Base-by-base conservation (phyloP, 2,888 invertebrate genomes). In the Germaria angustata region DNA sequence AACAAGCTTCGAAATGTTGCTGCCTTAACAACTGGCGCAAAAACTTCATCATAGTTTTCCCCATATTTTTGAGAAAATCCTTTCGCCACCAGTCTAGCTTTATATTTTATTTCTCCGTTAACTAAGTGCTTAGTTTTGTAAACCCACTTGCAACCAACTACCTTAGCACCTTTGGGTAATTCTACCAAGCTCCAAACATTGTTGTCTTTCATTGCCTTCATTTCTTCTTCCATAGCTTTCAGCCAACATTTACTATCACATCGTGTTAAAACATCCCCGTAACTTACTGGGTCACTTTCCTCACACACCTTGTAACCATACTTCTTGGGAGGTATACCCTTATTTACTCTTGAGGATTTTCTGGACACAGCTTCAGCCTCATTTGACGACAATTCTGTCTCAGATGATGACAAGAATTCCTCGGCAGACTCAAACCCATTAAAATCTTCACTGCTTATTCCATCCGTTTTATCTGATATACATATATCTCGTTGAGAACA, bases 131-230 rank as follows among this genome's bases (percentile, higher is more conserved):
- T 78, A 1, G 15, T 15, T 49, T 78, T 79, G 24, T 13, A 78
- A 0, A 77, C 77, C 77, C 76, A 81, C 34, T 71, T 66, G 51
- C 76, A 71, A 9, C 20, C 46, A 39, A 49, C 34, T 36, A 55
- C 0, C 41, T 79, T 79, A 6, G 36, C 7, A 55, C 39, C 41
- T 34, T 28, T 15, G 0, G 71, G 41, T 2, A 69, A 6, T 24
- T 71, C 28, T 17, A 71, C 69, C 15, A 71, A 39, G 6, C 24
- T 39, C 46, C 36, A 44, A 17, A 34, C 17, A 11, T 46, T 39
- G 13, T 77, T 68, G 3, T 68, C 68, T 17, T 77, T 36, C 7
- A 68, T 17, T 13, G 49, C 24, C 36, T 61, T 69, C 6, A 61
- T 36, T 41, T 78, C 63, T n/a, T 51, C 63, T 39, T 63, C 11